Evolutionary conservation across 2,113 vertebrate genomes (phyloP), one percentile per base, ranked within the genome.

Genomic region (Serinus canaria): DNA sequence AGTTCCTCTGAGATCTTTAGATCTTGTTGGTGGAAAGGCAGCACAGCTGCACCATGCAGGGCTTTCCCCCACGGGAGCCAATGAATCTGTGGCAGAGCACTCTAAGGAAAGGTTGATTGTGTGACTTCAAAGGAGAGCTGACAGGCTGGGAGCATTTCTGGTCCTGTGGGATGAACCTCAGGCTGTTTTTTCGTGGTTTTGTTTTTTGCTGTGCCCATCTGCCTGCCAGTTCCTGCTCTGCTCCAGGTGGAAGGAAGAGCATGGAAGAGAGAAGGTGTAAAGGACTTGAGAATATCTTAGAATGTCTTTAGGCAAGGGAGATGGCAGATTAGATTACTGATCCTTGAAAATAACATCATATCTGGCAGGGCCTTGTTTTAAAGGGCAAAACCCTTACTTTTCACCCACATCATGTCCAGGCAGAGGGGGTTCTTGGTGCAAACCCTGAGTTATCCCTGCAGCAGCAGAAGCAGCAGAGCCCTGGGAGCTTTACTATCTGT

Each of bases 171-270:
- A 44, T 28, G 68, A 76, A 85, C 19, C 15, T 92, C 72, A 24
- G 22, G 28, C 72, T 89, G 52, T 33, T 35, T 74, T 53, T 46
- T 49, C 1, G 4, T 5, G 2, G 24, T 75, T 63, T 69, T 30
- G 53, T 80, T 70, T 81, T 77, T 60, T 81, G 30, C 79, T 92
- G 23, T 59, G 68, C 37, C 82, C 41, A 66, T 90, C 68, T 92
- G 75, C 53, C 83, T 94, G 67, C 58, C 63, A 76, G 43, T 88
- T 95, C 1, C 1, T 93, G 49, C 33, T 62, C 18, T 79, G 44
- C 41, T 90, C 66, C 78, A 68, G 33, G 83, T 95, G 59, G 41
- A 49, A 76, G 41, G 72, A 80, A 43, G n/a, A 43, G 27, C 43
- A 56, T 5, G 5, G 41, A 88, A 69, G 46, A 81, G 70, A 53